Conservation (phyloP, 2,888 invertebrate species). For the Philonicus albiceps region DNA sequence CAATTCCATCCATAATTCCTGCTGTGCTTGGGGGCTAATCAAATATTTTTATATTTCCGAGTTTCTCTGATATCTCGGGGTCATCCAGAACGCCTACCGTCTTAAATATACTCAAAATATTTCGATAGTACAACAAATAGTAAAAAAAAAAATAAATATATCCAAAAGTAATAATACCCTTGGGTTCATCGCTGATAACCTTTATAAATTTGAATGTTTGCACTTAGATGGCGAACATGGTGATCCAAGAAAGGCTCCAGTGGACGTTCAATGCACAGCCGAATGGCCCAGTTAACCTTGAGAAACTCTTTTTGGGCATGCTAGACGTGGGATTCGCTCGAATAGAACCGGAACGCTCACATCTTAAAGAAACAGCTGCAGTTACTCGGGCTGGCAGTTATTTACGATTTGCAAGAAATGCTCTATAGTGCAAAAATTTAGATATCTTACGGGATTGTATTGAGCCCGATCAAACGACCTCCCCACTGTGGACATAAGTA, state of each 20-base stretch:
- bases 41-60: neutral
- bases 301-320: neutral
- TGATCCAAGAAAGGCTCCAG: neutral
- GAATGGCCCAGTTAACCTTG: conserved; percentile 14
- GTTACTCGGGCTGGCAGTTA: neutral
- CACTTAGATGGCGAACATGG: neutral
- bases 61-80: neutral
- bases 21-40: neutral
- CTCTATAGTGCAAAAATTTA: neutral
- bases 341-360: neutral
- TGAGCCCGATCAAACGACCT: neutral
- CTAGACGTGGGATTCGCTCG: neutral
- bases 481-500: neutral
- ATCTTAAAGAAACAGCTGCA: neutral
- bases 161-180: neutral
- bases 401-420: conserved; percentile 18
- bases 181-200: neutral
- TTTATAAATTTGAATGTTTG: neutral
- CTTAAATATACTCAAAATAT: neutral
- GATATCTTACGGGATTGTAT: neutral
- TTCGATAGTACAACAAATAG: neutral
- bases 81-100: neutral
- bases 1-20: neutral
- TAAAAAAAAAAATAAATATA: neutral
- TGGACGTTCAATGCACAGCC: neutral